Base-by-base conservation (phyloP, 2,113 vertebrate species). In the Macrotus californicus region DNA sequence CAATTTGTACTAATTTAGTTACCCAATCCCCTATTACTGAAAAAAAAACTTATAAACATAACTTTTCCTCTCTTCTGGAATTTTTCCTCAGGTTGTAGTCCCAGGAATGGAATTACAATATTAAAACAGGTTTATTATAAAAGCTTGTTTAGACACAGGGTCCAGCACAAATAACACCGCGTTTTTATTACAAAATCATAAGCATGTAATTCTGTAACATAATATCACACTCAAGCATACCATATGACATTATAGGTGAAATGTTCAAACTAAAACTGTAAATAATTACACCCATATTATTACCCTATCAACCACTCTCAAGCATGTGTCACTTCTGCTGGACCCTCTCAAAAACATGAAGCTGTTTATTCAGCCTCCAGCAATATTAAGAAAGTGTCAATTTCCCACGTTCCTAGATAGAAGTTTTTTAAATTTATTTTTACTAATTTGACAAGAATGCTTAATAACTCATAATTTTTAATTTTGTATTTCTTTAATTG, bases 401-500 rank as follows among this genome's bases (percentile, higher is more conserved):
- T 31, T 89, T 94, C 26, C 48, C 15, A 86, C n/a, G 67, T 87
- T 64, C 7, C 64, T 46, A 61, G 19, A 15, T 85, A 79, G n/a
- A 22, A 96, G 24, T 82, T 83, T 64, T 34, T 43, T 2, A 84
- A 73, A 69, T 21, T 52, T 89, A 54, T 39, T 72, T 80, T 90
- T 85, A 48, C 19, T 82, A 83, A 73, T 82, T 85, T 43, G 29
- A 96, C 1, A 64, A 52, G 24, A 95, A 93, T 70, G 22, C 3
- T 56, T 67, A 64, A 50, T 83, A 87, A 93, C 64, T 89, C 69
- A 18, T 56, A 82, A 80, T 85, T 82, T 93, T 94, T 66, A 39
- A 80, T 84, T 86, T 54, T 86, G 13, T 59, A 90, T 75, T 93
- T 95, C 67, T 87, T 84, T 75, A 94, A 84, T 11, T 90, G 67